Base-by-base conservation (phyloP, 1,140 invertebrate species). In the Rhagoletis pomonella region DNA sequence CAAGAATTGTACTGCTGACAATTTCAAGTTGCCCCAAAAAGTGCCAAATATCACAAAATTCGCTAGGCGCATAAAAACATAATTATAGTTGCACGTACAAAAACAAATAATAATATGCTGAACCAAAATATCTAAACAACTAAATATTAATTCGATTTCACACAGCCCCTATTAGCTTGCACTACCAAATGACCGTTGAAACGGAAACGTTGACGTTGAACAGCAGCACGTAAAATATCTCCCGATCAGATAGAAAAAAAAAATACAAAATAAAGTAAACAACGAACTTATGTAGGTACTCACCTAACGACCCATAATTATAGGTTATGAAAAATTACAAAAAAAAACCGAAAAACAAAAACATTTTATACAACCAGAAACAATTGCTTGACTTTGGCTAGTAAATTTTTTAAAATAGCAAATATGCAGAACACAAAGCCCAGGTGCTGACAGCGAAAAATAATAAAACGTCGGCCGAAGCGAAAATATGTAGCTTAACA, bases 301-400 rank as follows among this genome's bases (percentile, higher is more conserved):
- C 67, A 73, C 39, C 67, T 73, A 73, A 73, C 67, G 67, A 73
- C 67, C 67, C 67, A 73, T 73, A 73, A 73, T 73, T 73, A 73
- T 73, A 47, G 67, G 67, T 73, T 73, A 12, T 7, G 14, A 42
- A 42, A 4, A 73, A 12, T 4, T 17, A 47, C 12, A 7, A 55
- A 55, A 10, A 7, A 5, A 55, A 55, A 55, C 5, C 67, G 4
- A 47, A 47, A 9, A 73, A 39, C 5, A 73, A 12, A 42, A 17
- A 10, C 17, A 14, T 47, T 73, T 12, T 14, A 73, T 29, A 67
- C 39, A 42, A 12, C 67, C 17, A 1, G 4, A 73, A 73, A 73
- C 3, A 73, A 47, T 73, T n/a, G 12, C 14, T 47, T 47, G 42
- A 14, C 44, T 73, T 3, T 6, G 10, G 39, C 39, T 14, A 44